These are phyloP conservation scores for Spodoptera littoralis DNA, from an alignment of 2,888 invertebrate genomes.

Conservation along the genomic window DNA sequence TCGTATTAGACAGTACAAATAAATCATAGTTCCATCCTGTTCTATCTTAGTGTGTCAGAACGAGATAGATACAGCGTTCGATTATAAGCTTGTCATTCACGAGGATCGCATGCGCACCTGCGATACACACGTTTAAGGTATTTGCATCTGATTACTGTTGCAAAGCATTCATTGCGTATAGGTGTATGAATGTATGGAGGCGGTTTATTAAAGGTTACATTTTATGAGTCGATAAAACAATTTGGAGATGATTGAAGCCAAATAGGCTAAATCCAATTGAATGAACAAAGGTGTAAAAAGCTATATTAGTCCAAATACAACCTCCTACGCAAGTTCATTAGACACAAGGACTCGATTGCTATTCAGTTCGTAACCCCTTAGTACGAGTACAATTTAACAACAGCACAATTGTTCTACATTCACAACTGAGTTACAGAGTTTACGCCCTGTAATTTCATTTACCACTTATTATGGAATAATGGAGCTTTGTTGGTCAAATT, in stretches of 20 bases:
- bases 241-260: too few relatives aligned
- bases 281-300: too few relatives aligned
- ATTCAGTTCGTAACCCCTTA: conserved; percentile 33
- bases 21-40: conserved; percentile 3
- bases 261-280: too few relatives aligned
- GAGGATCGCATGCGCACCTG: conserved; percentile 51
- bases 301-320: not conserved
- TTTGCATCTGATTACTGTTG: conserved; percentile 58
- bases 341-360: conserved; percentile 34
- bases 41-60: not conserved
- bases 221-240: too few relatives aligned
- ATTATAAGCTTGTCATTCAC: conserved; percentile 42
- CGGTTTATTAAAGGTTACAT: conserved; percentile 1
- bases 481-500: conserved; percentile 26
- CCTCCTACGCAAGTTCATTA: conserved; percentile 15
- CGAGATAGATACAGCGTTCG: conserved; percentile 8
- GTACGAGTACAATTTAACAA: conserved; percentile 31
- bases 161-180: conserved; percentile 14
- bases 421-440: conserved; percentile 36
- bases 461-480: conserved; percentile 33
- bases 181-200: conserved; percentile 18
- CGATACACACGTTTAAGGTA: conserved; percentile 49
- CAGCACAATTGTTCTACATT: conserved; percentile 38
- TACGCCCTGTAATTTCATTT: conserved; percentile 36
- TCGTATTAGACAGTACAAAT: conserved; percentile 8